phyloP scores from a whole-genome alignment of 2,888 invertebrate genomes.

The Zelleria hepariella region DNA sequence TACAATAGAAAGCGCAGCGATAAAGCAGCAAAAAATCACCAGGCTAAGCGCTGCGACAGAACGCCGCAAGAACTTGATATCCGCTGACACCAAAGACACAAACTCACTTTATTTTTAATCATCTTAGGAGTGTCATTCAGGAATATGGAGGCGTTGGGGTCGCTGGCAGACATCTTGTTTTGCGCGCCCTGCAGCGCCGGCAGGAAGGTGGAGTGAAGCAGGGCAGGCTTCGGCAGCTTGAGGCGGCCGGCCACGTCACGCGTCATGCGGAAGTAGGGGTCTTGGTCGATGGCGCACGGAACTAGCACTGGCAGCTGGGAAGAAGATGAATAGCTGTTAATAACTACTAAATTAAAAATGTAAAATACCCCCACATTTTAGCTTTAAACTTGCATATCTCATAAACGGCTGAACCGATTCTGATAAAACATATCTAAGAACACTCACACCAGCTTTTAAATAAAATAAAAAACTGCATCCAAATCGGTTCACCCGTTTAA shows the following conservation, averaged over 20 bases:
- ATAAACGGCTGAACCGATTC: too few species aligned
- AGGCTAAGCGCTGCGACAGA: too few species aligned
- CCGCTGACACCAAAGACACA: too few species aligned
- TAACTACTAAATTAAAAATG: too few species aligned
- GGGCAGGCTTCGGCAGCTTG: constrained; percentile 88
- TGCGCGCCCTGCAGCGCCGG: constrained; percentile 97
- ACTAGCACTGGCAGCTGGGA: constrained; percentile 76
- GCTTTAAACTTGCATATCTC: too few species aligned
- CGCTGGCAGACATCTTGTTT: constrained; percentile 99
- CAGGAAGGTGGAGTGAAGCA: constrained; percentile 90
- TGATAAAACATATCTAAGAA: too few species aligned
- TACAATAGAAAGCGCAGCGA: too few species aligned
- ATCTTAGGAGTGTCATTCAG: constrained; percentile 96
- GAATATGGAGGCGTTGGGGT: constrained; percentile 92
- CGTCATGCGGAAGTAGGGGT: constrained; percentile 99
- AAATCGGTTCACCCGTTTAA: too few species aligned
- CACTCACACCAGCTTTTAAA: too few species aligned
- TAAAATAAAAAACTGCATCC: too few species aligned
- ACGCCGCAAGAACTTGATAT: too few species aligned
- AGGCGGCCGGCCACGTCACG: constrained; percentile 97
- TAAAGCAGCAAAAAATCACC: too few species aligned
- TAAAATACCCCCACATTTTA: not conserved
- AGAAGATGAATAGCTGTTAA: not conserved
- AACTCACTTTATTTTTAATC: constrained; percentile 76
- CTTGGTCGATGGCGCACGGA: constrained; percentile 99